Percentiles rank a stretch among this genome's conserved stretches.
Conservation (phyloP, 2,888 invertebrate genomes). For the Phalera bucephala region DNA sequence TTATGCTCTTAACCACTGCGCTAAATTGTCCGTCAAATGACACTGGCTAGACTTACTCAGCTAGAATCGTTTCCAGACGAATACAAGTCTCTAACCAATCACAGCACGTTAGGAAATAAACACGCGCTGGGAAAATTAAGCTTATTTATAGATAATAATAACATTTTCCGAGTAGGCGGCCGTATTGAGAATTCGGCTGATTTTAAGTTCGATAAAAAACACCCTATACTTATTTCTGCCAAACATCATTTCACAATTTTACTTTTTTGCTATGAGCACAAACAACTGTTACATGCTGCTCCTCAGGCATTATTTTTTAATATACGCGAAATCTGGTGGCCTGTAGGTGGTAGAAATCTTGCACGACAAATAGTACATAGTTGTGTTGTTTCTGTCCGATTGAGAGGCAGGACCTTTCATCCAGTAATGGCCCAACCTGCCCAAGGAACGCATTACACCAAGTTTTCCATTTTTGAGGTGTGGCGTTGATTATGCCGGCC, state of each 20-base stretch:
- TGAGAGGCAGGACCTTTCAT: too few species aligned
- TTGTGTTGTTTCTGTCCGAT: not conserved
- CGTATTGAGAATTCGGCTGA: constrained; percentile 1
- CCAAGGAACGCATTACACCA: not conserved
- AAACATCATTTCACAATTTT: constrained; percentile 21
- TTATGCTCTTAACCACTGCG: too few species aligned
- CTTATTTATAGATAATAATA: constrained; percentile 2
- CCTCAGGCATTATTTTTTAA: too few species aligned
- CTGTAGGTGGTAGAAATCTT: constrained; percentile 1
- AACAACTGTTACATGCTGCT: constrained; percentile 8
- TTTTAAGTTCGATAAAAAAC: constrained; percentile 16
- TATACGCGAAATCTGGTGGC: not conserved
- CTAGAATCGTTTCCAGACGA: constrained; percentile 1
- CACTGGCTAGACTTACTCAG: not conserved
- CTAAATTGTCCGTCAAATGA: too few species aligned
- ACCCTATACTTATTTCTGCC: constrained; percentile 20
- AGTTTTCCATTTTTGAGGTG: constrained; percentile 1
- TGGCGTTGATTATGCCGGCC: constrained; percentile 5
- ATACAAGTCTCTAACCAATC: not conserved
- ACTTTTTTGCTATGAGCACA: constrained; percentile 14
- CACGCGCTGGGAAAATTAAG: not conserved
- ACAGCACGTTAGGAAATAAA: too few species aligned
- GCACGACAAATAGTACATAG: not conserved
- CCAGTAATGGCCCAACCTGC: not conserved
- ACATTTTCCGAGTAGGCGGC: constrained; percentile 8